A percentile compares a stretch with the other conserved stretches of the same genome.
Evolutionary conservation across 2,113 vertebrate genomes (phyloP).

Genomic region (Melanerpes aurifrons): DNA sequence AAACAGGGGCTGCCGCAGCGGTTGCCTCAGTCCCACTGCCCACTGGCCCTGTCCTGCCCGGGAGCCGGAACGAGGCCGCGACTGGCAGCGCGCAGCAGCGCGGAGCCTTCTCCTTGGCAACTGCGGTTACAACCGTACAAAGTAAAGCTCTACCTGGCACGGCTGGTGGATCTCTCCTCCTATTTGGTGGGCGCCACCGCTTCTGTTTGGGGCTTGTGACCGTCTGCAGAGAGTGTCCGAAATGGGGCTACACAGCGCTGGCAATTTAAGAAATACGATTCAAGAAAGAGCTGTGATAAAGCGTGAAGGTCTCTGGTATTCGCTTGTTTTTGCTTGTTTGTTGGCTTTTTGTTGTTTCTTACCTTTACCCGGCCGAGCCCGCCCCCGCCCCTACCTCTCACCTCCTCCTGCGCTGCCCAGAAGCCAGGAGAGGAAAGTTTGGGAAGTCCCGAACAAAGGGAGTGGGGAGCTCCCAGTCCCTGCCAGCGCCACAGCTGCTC

Average conservation of each 20-base stretch:
- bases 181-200: constrained; percentile 68
- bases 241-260: constrained; percentile 74
- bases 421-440: constrained; percentile 69
- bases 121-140: constrained; percentile 48
- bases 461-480: background rate
- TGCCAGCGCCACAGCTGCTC: background rate
- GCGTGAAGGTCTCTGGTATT: background rate
- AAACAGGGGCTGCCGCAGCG: background rate
- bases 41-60: background rate
- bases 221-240: constrained; percentile 75
- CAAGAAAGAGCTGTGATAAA: constrained; percentile 44
- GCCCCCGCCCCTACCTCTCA: constrained; percentile 24
- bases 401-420: constrained; percentile 4
- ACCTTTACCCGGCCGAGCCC: background rate
- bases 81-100: background rate
- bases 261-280: constrained; percentile 78
- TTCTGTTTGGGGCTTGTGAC: constrained; percentile 68
- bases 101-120: background rate
- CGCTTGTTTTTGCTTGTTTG: background rate
- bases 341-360: background rate
- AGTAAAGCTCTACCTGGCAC: constrained; percentile 76
- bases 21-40: background rate
- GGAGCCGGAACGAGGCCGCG: background rate
- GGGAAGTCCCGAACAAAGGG: constrained; percentile 65
- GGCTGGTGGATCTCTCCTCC: constrained; percentile 69